phyloP scores from a whole-genome alignment of 2,888 invertebrate species.

The Pseudanteris insignis region DNA sequence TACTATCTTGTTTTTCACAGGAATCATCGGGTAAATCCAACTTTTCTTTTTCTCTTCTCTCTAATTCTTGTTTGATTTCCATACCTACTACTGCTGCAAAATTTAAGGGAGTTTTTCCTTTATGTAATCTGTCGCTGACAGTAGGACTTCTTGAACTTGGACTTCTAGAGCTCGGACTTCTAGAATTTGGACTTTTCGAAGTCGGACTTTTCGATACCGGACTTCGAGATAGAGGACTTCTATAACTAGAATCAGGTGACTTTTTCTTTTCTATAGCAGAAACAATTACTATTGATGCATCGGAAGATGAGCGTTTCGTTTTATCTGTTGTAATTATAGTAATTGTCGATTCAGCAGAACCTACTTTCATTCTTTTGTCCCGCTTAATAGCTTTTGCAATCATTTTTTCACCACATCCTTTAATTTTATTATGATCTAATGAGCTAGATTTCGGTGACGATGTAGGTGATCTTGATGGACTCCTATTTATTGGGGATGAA shows the following conservation, averaged over 20 bases:
- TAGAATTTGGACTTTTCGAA: conserved; percentile 34
- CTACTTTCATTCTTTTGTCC: conserved; percentile 57
- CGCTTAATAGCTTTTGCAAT: conserved; percentile 53
- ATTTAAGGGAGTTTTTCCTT: conserved; percentile 48
- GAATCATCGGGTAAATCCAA: conserved; percentile 57
- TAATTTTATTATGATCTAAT: conserved; percentile 52
- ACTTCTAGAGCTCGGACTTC: conserved; percentile 40
- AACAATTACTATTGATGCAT: conserved; percentile 56
- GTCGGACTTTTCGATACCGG: conserved; percentile 30
- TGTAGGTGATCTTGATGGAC: conserved; percentile 52
- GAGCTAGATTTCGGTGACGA: conserved; percentile 52
- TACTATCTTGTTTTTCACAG: conserved; percentile 62
- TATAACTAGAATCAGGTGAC: conserved; percentile 50
- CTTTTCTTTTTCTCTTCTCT: conserved; percentile 55
- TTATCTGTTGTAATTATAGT: conserved; percentile 55
- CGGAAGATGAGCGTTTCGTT: conserved; percentile 55
- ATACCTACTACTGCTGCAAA: conserved; percentile 58
- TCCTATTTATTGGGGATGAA: conserved; percentile 53
- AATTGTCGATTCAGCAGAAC: conserved; percentile 55
- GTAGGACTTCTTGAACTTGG: conserved; percentile 43
- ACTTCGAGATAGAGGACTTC: conserved; percentile 26
- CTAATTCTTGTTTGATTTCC: conserved; percentile 59
- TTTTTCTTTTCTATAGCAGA: conserved; percentile 58
- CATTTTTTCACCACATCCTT: conserved; percentile 44
- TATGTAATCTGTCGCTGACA: conserved; percentile 47